Percentiles rank a stretch among this genome's conserved stretches.
Evolutionary conservation across 2,888 invertebrate genomes (phyloP).

Genomic region (Drosophila nr. perissopoda): DNA sequence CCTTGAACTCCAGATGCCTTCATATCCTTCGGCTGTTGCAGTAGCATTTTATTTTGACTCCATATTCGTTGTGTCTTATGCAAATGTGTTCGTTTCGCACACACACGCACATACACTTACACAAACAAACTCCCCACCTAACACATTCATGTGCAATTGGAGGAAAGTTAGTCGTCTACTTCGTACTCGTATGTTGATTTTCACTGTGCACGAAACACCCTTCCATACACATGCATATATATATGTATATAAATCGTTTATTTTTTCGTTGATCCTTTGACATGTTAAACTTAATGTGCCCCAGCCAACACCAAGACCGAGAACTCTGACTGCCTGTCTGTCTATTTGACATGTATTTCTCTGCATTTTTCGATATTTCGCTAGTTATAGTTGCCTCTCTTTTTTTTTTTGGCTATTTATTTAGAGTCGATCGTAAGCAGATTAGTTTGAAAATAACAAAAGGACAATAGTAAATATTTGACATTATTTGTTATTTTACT

Average conservation of each 20-base stretch:
- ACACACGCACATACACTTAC: slow-evolving; percentile 25
- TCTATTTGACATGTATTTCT: slow-evolving; percentile 60
- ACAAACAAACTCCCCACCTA: slow-evolving; percentile 3
- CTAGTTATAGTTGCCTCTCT: slow-evolving; percentile 47
- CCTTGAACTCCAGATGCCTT: slow-evolving; percentile 45
- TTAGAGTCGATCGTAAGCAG: slow-evolving; percentile 63
- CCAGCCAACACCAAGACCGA: slow-evolving; percentile 30
- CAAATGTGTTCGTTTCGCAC: slow-evolving; percentile 65
- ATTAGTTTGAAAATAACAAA: slow-evolving; percentile 45
- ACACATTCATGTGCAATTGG: slow-evolving; percentile 47
- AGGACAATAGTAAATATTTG: slow-evolving; percentile 34
- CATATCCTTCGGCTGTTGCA: slow-evolving; percentile 36
- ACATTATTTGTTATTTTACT: slow-evolving; percentile 55
- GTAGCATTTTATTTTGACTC: slow-evolving; percentile 57
- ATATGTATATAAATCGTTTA: slow-evolving; percentile 15
- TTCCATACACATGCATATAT: slow-evolving; percentile 4
- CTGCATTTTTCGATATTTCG: slow-evolving; percentile 64
- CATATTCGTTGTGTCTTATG: slow-evolving; percentile 66
- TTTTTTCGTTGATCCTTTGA: slow-evolving; percentile 76
- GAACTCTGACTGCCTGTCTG: slow-evolving; percentile 22
- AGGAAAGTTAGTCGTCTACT: slow-evolving; percentile 63
- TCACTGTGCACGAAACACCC: slow-evolving; percentile 32
- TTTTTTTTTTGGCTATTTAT: slow-evolving; percentile 36
- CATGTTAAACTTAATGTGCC: slow-evolving; percentile 80
- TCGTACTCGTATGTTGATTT: slow-evolving; percentile 68